These are phyloP conservation scores for Alouatta palliata DNA, from an alignment of 2,113 vertebrate species.

Conservation along the genomic window DNA sequence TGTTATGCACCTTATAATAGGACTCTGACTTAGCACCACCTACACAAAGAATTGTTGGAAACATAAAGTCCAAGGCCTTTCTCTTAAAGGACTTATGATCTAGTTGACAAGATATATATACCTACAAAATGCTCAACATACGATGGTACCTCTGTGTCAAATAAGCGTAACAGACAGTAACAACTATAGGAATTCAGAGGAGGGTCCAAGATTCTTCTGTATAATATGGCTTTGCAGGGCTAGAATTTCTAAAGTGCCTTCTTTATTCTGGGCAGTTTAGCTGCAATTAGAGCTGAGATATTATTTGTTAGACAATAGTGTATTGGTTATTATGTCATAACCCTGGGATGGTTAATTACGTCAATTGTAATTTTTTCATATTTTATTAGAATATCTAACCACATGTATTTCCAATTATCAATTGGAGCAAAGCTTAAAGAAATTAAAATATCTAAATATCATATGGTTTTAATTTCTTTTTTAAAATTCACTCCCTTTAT, in stretches of 20 bases:
- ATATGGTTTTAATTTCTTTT: constrained; percentile 23
- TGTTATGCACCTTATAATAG: background rate
- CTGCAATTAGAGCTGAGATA: background rate
- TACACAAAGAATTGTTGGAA: background rate
- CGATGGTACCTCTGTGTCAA: background rate
- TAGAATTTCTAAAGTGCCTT: background rate
- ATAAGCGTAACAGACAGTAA: background rate
- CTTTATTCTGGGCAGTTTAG: background rate
- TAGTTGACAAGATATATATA: background rate
- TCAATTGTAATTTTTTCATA: background rate
- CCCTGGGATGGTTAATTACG: background rate
- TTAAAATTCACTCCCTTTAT: background rate
- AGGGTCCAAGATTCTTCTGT: background rate
- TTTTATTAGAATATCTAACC: background rate
- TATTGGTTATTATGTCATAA: background rate
- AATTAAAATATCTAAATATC: background rate
- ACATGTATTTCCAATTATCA: background rate
- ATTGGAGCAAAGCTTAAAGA: constrained; percentile 20
- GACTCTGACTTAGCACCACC: constrained; percentile 34
- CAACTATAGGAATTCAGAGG: background rate
- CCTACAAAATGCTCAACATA: background rate
- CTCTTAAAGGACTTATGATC: background rate
- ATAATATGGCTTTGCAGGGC: background rate
- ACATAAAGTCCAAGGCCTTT: background rate
- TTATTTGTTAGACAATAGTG: background rate